phyloP scores from a whole-genome alignment of 2,113 vertebrate species.

The Carlito syrichta region DNA sequence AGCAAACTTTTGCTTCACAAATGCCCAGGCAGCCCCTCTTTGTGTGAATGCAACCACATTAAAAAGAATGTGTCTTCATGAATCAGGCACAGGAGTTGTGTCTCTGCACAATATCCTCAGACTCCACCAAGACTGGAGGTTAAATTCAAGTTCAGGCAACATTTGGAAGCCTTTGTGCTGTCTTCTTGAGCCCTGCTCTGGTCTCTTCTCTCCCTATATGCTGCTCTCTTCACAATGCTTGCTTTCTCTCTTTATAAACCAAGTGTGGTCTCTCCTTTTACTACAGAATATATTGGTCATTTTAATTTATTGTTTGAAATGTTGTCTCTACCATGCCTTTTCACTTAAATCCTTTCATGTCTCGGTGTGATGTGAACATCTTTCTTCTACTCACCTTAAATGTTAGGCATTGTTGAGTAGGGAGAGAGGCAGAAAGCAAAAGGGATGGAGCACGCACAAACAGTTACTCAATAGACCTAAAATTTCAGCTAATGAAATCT shows the following conservation, averaged over 20 bases:
- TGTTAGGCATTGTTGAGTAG: background rate
- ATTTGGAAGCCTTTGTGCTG: background rate
- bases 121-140: rapidly evolving
- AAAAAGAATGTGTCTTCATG: background rate
- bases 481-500: background rate
- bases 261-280: background rate
- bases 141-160: background rate
- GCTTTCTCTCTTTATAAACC: background rate
- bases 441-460: rapidly evolving
- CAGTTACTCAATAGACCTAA: background rate
- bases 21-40: background rate
- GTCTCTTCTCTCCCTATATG: background rate
- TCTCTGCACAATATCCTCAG: background rate
- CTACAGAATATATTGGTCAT: background rate
- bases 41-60: background rate
- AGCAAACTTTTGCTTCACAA: background rate
- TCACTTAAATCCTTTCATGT: background rate
- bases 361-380: background rate
- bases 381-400: background rate
- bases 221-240: background rate
- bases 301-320: background rate
- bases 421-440: background rate
- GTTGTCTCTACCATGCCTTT: background rate
- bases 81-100: rapidly evolving
- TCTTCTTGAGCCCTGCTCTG: background rate